Evolutionary conservation across 2,113 vertebrate species (phyloP).

Genomic region (Mellivora capensis): DNA sequence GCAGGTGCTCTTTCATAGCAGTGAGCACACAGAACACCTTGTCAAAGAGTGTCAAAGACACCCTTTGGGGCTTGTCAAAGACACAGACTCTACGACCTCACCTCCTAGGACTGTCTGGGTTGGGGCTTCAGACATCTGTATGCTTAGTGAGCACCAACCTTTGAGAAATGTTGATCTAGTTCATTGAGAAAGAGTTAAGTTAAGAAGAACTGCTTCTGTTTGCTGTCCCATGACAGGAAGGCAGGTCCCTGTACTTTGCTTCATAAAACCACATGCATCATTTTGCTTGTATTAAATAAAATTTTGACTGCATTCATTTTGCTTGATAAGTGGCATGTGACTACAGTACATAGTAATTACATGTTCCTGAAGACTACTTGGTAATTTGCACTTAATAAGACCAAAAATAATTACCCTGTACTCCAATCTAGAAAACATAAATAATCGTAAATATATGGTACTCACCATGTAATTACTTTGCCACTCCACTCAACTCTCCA

Average conservation of each 20-base stretch:
- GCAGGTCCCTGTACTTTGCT: not conserved
- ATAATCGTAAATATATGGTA: conserved; percentile 77
- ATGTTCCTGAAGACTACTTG: conserved; percentile 76
- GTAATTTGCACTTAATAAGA: conserved; percentile 79
- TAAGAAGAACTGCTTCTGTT: not conserved
- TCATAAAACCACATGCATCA: conserved; percentile 35
- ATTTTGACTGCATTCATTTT: conserved; percentile 62
- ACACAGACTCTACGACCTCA: not conserved
- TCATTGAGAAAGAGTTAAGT: not conserved
- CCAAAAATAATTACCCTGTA: conserved; percentile 78
- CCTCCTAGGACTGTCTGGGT: not conserved
- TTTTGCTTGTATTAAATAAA: conserved; percentile 53
- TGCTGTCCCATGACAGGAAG: not conserved
- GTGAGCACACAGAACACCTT: not conserved
- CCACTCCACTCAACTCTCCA: conserved; percentile 73
- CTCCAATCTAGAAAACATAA: conserved; percentile 78
- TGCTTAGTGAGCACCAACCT: not conserved
- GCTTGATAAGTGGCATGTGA: conserved; percentile 70
- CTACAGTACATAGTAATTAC: conserved; percentile 74
- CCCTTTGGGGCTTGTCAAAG: not conserved
- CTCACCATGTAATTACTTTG: conserved; percentile 77
- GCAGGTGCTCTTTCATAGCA: not conserved
- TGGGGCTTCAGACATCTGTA: not conserved
- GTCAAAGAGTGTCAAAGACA: too few relatives aligned
- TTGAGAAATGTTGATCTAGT: not conserved